These are phyloP conservation scores for Sinocyclocheilus grahami DNA, from an alignment of 2,113 vertebrate species.

Conservation along the genomic window DNA sequence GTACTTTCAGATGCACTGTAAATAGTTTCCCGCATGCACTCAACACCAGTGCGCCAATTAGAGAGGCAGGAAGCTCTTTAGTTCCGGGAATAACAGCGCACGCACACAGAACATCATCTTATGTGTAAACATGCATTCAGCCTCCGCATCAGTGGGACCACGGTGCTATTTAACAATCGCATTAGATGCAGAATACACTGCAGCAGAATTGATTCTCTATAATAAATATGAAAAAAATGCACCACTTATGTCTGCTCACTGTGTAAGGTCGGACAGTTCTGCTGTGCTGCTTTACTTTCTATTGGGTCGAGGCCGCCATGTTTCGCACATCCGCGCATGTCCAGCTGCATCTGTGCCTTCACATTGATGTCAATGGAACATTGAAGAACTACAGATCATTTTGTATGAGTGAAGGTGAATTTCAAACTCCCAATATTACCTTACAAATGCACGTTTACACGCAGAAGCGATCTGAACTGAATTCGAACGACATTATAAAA, in stretches of 20 bases:
- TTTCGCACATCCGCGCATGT: slow-evolving; percentile 79
- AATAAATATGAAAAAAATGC: background rate
- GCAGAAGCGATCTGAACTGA: background rate
- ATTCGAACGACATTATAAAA: background rate
- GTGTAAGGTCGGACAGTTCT: slow-evolving; percentile 56
- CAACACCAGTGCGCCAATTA: background rate
- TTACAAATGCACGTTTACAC: background rate
- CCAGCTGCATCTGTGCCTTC: slow-evolving; percentile 48
- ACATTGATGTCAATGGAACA: background rate
- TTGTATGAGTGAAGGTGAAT: background rate
- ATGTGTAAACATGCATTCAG: background rate
- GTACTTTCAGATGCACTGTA: background rate
- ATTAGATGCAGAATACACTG: background rate
- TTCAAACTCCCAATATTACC: background rate
- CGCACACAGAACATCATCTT: background rate
- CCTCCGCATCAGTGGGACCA: background rate
- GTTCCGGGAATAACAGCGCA: slow-evolving; percentile 15
- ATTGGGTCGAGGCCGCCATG: slow-evolving; percentile 75
- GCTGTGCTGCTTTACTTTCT: slow-evolving; percentile 69
- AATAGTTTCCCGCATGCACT: background rate
- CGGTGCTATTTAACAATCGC: background rate
- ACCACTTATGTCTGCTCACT: slow-evolving; percentile 62
- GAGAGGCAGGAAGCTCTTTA: background rate
- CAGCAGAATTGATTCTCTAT: background rate
- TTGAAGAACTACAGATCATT: background rate